Percentiles rank a stretch among this genome's conserved stretches.
These are phyloP conservation scores for Emmelina monodactyla DNA, from an alignment of 2,888 invertebrate species.

Conservation along the genomic window DNA sequence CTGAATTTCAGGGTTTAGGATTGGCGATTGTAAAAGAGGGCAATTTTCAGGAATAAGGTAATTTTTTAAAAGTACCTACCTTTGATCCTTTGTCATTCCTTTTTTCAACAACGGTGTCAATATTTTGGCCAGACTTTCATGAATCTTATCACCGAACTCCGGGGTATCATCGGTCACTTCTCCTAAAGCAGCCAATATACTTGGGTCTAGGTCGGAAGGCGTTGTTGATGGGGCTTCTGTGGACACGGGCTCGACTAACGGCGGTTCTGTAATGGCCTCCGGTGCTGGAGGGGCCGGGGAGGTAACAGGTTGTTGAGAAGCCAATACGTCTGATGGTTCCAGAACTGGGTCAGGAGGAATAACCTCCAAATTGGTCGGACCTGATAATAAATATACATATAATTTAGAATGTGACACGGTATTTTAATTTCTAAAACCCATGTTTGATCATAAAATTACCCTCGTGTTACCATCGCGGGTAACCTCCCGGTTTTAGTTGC, in stretches of 20 bases:
- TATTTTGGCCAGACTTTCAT: background rate
- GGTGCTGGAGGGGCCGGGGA: background rate
- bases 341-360: background rate
- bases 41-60: slow-evolving; percentile 5
- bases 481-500: background rate
- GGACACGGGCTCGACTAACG: background rate
- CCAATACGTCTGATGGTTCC: background rate
- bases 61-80: background rate
- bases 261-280: background rate
- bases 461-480: slow-evolving; percentile 1
- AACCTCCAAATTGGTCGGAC: background rate
- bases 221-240: too few relatives aligned
- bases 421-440: background rate
- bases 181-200: background rate
- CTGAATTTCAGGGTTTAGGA: slow-evolving; percentile 1
- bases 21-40: slow-evolving; percentile 1
- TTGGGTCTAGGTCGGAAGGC: background rate
- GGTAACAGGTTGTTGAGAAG: too few relatives aligned
- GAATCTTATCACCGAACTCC: slow-evolving; percentile 1
- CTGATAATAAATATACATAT: background rate
- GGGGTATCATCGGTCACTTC: background rate
- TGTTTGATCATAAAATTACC: background rate
- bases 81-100: slow-evolving; percentile 1
- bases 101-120: slow-evolving; percentile 4
- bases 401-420: background rate